A percentile compares a stretch with the other conserved stretches of the same genome.
These are phyloP conservation scores for Prunella strophiata DNA, from an alignment of 2,797 vertebrate species.

Conservation along the genomic window DNA sequence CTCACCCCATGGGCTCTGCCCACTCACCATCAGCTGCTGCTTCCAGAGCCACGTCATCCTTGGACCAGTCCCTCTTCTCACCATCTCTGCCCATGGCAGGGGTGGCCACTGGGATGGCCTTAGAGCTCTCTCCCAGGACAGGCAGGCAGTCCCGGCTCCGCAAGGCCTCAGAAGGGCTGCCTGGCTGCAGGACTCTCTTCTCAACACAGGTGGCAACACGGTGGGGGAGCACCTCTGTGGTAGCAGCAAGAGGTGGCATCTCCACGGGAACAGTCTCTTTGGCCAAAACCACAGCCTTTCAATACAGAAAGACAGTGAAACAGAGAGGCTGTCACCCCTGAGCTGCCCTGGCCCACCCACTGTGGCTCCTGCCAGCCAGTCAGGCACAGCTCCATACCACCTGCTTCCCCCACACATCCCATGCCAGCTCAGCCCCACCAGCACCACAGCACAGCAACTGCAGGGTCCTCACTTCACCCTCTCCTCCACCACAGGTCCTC, in stretches of 20 bases:
- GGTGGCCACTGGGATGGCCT: constrained; percentile 8
- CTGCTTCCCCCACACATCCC: rapidly evolving
- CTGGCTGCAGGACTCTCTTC: constrained; percentile 66
- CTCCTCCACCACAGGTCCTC: background rate
- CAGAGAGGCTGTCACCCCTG: background rate
- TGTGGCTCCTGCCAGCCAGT: background rate
- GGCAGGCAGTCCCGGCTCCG: constrained; percentile 45
- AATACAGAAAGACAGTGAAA: background rate
- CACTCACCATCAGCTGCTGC: constrained; percentile 82
- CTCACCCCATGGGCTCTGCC: background rate
- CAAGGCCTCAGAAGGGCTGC: constrained; percentile 17
- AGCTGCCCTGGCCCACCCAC: background rate
- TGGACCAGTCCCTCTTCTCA: constrained; percentile 83
- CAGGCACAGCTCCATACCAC: background rate
- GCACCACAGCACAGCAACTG: background rate
- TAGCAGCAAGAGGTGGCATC: background rate
- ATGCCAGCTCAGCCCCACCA: rapidly evolving
- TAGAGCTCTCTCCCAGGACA: constrained; percentile 35
- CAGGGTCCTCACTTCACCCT: background rate
- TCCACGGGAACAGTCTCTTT: constrained; percentile 46
- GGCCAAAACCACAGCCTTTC: constrained; percentile 44
- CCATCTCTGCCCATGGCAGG: constrained; percentile 25
- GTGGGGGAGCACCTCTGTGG: constrained; percentile 42
- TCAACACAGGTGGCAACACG: constrained; percentile 37
- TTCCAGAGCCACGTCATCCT: constrained; percentile 82